Evolutionary conservation across 2,113 vertebrate species (phyloP).

Genomic region (Nerophis lumbriciformis): DNA sequence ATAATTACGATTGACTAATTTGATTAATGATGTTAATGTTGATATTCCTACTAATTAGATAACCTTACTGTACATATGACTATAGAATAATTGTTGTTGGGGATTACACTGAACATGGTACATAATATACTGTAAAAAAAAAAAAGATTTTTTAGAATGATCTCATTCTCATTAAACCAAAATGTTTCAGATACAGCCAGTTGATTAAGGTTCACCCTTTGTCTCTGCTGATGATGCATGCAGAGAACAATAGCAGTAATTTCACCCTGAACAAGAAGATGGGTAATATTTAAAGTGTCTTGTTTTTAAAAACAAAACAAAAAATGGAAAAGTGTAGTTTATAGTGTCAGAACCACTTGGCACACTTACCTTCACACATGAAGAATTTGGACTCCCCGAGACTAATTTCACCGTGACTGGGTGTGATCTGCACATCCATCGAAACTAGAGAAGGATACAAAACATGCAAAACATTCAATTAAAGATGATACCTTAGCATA

Average conservation of each 20-base stretch:
- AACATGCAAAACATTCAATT: constrained; percentile 7
- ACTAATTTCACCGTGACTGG: constrained; percentile 91
- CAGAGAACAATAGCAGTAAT: neutral
- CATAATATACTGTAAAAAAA: neutral
- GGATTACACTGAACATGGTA: neutral
- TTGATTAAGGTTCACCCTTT: neutral
- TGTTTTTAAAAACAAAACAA: no score
- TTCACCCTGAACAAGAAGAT: neutral
- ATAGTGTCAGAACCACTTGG: neutral
- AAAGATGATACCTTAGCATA: constrained; percentile 9
- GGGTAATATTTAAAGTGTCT: neutral
- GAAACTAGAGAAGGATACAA: constrained; percentile 72
- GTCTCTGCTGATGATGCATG: neutral
- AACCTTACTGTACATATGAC: neutral
- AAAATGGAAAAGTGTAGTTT: neutral
- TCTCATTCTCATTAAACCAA: no score
- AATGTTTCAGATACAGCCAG: no score
- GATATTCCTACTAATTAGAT: neutral
- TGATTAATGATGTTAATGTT: no score
- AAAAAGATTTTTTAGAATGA: no score
- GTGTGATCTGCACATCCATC: constrained; percentile 91
- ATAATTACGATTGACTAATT: no score
- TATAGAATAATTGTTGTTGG: neutral
- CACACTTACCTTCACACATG: constrained; percentile 85
- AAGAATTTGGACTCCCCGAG: constrained; percentile 99